Evolutionary conservation across 2,113 vertebrate species (phyloP).

Genomic region (Catharus fuscescens): DNA sequence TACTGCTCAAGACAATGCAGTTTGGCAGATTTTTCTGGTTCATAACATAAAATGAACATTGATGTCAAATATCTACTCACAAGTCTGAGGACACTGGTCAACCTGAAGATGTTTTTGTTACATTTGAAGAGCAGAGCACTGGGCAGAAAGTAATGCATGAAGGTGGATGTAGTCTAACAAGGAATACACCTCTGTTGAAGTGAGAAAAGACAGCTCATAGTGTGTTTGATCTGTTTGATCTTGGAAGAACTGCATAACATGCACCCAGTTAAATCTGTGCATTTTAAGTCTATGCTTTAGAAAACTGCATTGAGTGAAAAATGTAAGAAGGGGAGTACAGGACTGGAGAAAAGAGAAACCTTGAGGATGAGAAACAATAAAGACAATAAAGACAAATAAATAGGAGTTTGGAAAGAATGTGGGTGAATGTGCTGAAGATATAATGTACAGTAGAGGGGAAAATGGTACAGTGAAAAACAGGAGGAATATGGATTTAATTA

Average conservation of each 20-base stretch:
- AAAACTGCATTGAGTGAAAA: neutral
- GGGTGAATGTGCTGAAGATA: neutral
- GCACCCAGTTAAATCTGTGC: neutral
- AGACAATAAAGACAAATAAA: neutral
- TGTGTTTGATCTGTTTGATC: neutral
- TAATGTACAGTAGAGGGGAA: neutral
- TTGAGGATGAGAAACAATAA: neutral
- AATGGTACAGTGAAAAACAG: neutral
- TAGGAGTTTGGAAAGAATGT: neutral
- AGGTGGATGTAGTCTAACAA: neutral
- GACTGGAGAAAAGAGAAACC: neutral
- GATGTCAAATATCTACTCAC: neutral
- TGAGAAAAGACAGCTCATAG: neutral
- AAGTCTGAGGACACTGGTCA: neutral
- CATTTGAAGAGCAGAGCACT: neutral
- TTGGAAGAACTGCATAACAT: neutral
- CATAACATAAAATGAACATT: neutral
- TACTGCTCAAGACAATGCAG: neutral
- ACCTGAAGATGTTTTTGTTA: neutral
- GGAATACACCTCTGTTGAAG: neutral
- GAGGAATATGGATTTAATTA: neutral
- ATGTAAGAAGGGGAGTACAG: rapidly evolving
- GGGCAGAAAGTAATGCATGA: neutral
- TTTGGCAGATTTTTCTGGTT: neutral
- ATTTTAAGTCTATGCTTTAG: neutral